Evolutionary conservation across 37 sponge, comb jelly and placozoan genomes (phyloP), one percentile per base, ranked within the genome.

Genomic region (Cladorhizidae sp.): DNA sequence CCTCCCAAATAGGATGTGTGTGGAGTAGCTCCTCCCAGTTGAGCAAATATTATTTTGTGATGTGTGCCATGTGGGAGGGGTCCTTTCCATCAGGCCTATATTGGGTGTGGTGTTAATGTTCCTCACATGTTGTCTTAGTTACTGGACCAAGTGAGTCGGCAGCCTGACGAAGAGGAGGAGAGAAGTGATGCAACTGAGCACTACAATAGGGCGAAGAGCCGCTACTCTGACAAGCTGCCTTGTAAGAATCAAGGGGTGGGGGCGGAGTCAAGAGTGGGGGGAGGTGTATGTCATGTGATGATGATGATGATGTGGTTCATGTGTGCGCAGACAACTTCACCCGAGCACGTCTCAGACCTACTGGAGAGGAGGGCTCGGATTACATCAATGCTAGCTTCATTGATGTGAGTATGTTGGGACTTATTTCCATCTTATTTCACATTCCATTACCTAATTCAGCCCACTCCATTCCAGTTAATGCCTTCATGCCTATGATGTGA

Each of bases 311-410:
- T 67, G 21, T 71, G 29, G 2, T 42, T 71, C 9, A 41, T 49
- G 11, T 5, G 40, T 23, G 1, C 2, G 43, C 43, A 83, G 89
- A 79, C 62, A 83, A 88, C 68, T 32, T 73, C 57, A 43, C 73
- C 50, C 77, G 89, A 12, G 78, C 79, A 17, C 72, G 79, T 20
- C 84, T 88, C 38, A 83, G 84, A 59, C 73, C 84, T 14, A 76
- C 70, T 55, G 89, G 79, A 57, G 78, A 62, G 20, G 71, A 83
- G 23, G 89, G 89, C 1, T 83, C 89, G 25, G 89, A 88, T 14
- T 88, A 83, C 65, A 88, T 88, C 78, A 88, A 88, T 78, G 89
- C 89, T 71, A 88, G 89, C 74, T 88, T 88, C 63, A 61, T 88
- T 56, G 89, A 88, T 83, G 89, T 88, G 54, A 82, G 88, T n/a